Evolutionary conservation across 2,888 invertebrate genomes (phyloP).

Genomic region (Temnothorax unifasciatus): DNA sequence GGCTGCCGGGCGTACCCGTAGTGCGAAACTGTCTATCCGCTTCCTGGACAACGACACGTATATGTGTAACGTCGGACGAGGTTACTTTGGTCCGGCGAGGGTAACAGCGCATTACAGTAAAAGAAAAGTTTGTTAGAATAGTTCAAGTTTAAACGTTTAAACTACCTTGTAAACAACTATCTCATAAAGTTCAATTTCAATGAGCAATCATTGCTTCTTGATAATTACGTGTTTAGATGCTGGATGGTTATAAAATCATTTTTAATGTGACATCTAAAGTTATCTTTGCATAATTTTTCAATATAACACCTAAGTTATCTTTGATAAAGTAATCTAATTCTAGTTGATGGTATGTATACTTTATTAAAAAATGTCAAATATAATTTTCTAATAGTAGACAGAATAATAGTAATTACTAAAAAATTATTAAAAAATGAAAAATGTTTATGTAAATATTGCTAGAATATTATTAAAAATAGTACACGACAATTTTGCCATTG

Average conservation of each 20-base stretch:
- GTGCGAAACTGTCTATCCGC: constrained; percentile 36
- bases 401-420: no score
- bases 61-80: constrained; percentile 9
- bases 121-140: constrained; percentile 6
- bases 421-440: no score
- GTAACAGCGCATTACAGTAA: background rate
- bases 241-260: background rate
- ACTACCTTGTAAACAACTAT: background rate
- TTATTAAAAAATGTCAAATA: no score
- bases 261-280: background rate
- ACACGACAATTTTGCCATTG: background rate
- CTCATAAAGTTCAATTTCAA: constrained; percentile 20
- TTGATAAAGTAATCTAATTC: background rate
- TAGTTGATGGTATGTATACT: background rate
- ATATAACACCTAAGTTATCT: background rate
- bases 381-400: no score
- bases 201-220: background rate
- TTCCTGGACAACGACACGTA: background rate
- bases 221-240: background rate
- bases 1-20: constrained; percentile 5
- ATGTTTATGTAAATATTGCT: no score
- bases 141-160: background rate
- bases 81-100: background rate
- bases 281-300: background rate
- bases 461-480: background rate